phyloP scores from a whole-genome alignment of 2,888 invertebrate genomes.

The Sipunculus nudus region DNA sequence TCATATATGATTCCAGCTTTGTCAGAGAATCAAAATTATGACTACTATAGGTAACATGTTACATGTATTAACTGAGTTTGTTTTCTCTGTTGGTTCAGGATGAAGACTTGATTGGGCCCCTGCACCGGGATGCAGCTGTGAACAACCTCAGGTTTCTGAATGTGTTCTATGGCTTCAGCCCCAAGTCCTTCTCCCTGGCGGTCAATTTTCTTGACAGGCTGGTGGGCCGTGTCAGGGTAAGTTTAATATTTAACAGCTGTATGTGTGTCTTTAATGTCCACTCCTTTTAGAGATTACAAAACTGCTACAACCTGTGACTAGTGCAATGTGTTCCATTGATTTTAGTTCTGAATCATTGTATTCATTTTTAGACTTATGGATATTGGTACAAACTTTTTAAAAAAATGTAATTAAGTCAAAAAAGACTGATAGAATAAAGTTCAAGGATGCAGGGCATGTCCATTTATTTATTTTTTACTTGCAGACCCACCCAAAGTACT shows the following conservation, averaged over 20 bases:
- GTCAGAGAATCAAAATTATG: not conserved
- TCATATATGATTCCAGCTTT: not conserved
- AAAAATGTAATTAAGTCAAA: no score
- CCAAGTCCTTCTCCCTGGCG: constrained; percentile 52
- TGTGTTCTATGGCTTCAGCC: constrained; percentile 52
- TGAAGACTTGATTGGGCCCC: constrained; percentile 25
- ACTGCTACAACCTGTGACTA: no score
- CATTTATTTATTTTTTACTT: no score
- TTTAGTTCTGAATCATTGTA: not conserved
- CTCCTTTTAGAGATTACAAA: no score
- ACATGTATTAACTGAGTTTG: not conserved
- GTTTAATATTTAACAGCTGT: not conserved
- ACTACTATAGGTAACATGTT: not conserved
- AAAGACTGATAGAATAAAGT: no score
- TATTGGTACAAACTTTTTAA: no score
- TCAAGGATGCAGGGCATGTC: no score
- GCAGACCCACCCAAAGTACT: constrained; percentile 34
- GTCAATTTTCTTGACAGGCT: constrained; percentile 53
- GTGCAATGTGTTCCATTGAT: no score
- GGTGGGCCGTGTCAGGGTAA: constrained; percentile 55
- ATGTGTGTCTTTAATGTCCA: not conserved
- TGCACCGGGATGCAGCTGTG: constrained; percentile 50
- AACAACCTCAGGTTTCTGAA: constrained; percentile 54
- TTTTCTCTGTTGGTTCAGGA: no score
- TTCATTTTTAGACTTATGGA: no score